These are phyloP conservation scores for Pelecanus crispus DNA, from an alignment of 2,113 vertebrate species.

Conservation along the genomic window DNA sequence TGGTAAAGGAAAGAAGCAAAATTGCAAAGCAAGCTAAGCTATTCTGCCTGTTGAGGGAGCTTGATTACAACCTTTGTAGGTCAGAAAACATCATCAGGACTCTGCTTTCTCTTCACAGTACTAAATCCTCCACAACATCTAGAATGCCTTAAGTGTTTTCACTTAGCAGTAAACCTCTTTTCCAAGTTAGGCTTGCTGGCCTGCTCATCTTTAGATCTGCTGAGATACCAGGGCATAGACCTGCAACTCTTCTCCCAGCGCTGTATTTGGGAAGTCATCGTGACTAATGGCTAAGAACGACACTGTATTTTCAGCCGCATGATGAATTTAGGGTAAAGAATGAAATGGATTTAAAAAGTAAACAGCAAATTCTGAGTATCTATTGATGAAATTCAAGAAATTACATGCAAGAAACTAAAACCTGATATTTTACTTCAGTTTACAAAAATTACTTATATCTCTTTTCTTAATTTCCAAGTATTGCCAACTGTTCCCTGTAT, in stretches of 20 bases:
- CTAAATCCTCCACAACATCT: not conserved
- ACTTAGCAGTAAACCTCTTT: not conserved
- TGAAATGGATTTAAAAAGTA: not conserved
- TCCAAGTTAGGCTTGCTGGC: not conserved
- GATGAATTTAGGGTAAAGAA: not conserved
- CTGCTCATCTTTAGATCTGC: not conserved
- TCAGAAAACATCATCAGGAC: not conserved
- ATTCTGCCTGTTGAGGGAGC: not conserved
- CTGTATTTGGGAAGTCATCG: not conserved
- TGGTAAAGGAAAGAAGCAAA: not conserved
- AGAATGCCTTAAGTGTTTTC: not conserved
- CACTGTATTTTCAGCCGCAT: not conserved
- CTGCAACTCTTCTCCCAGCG: not conserved
- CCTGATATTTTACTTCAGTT: not conserved
- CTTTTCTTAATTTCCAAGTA: not conserved
- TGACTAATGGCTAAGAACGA: accelerated
- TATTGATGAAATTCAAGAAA: not conserved
- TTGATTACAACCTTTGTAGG: not conserved
- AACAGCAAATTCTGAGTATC: not conserved
- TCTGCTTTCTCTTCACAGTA: not conserved
- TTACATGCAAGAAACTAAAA: not conserved
- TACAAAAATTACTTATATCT: not conserved
- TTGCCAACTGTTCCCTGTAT: not conserved
- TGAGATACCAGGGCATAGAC: not conserved
- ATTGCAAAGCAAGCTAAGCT: not conserved